Evolutionary conservation across 2,888 invertebrate species (phyloP).

Genomic region (Heliconius ismenius): DNA sequence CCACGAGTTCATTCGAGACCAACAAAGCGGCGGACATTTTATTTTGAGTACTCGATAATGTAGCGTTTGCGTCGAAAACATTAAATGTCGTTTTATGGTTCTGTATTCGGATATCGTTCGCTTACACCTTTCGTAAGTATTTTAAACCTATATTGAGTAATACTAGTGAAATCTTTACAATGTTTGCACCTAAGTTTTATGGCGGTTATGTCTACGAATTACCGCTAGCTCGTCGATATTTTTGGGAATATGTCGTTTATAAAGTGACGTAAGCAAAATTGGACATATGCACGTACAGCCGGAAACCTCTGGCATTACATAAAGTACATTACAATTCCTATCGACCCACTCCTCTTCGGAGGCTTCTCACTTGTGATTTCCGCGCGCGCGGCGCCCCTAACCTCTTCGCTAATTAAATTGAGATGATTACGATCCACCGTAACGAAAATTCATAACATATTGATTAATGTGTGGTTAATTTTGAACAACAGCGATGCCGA

Average conservation of each 20-base stretch:
- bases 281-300: conserved; percentile 61
- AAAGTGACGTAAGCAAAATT: conserved; percentile 74
- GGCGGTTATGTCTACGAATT: conserved; percentile 68
- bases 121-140: conserved; percentile 82
- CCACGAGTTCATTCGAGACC: conserved; percentile 82
- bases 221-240: conserved; percentile 73
- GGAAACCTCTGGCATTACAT: conserved; percentile 56
- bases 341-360: conserved; percentile 76
- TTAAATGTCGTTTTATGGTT: conserved; percentile 81
- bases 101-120: conserved; percentile 77
- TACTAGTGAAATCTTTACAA: conserved; percentile 55
- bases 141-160: conserved; percentile 53
- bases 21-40: conserved; percentile 83
- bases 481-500: conserved; percentile 80
- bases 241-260: conserved; percentile 71
- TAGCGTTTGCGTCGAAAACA: conserved; percentile 81
- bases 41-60: conserved; percentile 83
- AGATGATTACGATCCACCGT: conserved; percentile 58
- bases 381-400: conserved; percentile 81
- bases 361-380: conserved; percentile 73
- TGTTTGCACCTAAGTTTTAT: conserved; percentile 54
- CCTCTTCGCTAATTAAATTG: conserved; percentile 80
- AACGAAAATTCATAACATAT: conserved; percentile 47
- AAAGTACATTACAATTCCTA: conserved; percentile 60
- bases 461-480: conserved; percentile 45